Evolutionary conservation across 2,888 invertebrate genomes (phyloP), one percentile per base, ranked within the genome.

Genomic region (Elmis aenea): DNA sequence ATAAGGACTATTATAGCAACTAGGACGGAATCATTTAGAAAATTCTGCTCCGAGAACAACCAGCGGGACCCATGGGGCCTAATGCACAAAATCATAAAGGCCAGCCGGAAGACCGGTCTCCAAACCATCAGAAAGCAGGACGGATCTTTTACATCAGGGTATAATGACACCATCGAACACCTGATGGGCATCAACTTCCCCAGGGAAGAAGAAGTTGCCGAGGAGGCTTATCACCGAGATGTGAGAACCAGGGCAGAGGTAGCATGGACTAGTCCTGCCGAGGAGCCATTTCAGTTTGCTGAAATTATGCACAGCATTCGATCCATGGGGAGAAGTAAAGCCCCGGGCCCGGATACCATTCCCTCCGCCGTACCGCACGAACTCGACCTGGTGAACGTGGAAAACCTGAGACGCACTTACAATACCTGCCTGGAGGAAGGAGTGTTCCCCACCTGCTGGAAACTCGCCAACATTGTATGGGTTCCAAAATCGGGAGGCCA

Each of bases 401-500:
- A n/a, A n/a, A n/a, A n/a, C n/a, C n/a, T n/a, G n/a, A n/a, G n/a
- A n/a, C n/a, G n/a, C n/a, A n/a, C n/a, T n/a, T n/a, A n/a, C n/a
- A n/a, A n/a, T n/a, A n/a, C n/a, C n/a, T n/a, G n/a, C n/a, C n/a
- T n/a, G n/a, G n/a, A n/a, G n/a, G n/a, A 39, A 8, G 51, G 51
- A 6, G 30, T 12, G 2, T 56, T 58, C 20, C 50, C 48, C 0
- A 18, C 11, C 6, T 5, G 31, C 5, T 55, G 53, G 55, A 55
- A 56, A 26, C 29, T 3, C 5, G 52, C 46, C 2, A 32, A 34
- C 2, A 21, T 55, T 1, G 47, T 44, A 1, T 46, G 51, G 39
- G 12, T 59, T 2, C 46, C 46, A 2, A 57, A 59, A 23, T 21
- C 31, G 0, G 53, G 48, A 18, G 48, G 46, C 5, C 39, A 38